phyloP scores from a whole-genome alignment of 2,888 invertebrate genomes.

The Stegophylla sp. region DNA sequence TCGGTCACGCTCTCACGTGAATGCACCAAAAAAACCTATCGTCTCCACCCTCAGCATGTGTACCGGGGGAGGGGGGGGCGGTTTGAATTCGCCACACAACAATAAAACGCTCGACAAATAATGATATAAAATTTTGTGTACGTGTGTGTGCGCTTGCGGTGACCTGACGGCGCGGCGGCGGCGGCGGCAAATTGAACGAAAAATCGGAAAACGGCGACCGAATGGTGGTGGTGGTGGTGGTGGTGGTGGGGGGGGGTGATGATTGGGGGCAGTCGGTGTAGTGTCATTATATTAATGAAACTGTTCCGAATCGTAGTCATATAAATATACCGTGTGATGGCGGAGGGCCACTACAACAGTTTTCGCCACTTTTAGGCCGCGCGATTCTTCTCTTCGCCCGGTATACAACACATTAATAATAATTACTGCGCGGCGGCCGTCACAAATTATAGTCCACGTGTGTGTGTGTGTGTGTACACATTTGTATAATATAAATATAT shows the following conservation, averaged over 20 bases:
- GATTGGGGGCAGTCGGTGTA: too few relatives aligned
- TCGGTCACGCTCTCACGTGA: not conserved
- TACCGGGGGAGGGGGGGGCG: not conserved
- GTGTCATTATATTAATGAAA: conserved; percentile 49
- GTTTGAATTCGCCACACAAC: conserved; percentile 24
- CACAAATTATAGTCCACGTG: not conserved
- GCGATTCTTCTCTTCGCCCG: conserved; percentile 17
- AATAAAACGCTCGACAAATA: conserved; percentile 39
- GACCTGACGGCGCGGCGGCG: not conserved
- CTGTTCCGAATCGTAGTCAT: conserved; percentile 29
- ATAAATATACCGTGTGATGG: conserved; percentile 23
- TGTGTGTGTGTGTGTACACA: too few relatives aligned
- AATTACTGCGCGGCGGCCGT: conserved; percentile 13
- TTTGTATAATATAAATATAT: too few relatives aligned
- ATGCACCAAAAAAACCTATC: not conserved
- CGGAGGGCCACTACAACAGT: not conserved
- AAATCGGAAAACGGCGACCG: conserved; percentile 15
- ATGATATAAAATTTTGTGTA: conserved; percentile 19
- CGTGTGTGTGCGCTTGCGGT: too few relatives aligned
- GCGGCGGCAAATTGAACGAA: conserved; percentile 1
- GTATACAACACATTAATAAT: not conserved
- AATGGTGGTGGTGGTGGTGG: not conserved
- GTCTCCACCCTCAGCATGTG: not conserved
- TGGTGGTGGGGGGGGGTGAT: not conserved
- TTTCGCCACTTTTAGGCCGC: conserved; percentile 30